Evolutionary conservation across 1,140 invertebrate species (phyloP).

Genomic region (Pseudomyrmex sp.): DNA sequence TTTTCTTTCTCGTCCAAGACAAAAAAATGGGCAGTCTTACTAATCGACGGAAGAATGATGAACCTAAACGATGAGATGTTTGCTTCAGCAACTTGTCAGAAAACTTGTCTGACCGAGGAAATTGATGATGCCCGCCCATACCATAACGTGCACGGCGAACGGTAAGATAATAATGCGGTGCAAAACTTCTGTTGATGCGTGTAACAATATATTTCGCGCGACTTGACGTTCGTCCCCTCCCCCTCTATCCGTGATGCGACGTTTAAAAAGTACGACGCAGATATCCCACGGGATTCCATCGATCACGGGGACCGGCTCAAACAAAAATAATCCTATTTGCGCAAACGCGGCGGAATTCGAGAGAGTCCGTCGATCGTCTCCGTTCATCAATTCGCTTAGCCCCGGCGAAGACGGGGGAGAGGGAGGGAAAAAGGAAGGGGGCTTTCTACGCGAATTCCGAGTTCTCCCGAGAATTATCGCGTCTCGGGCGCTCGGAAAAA

Average conservation of each 20-base stretch:
- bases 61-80: slow-evolving; percentile 56
- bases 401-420: not conserved
- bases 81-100: slow-evolving; percentile 57
- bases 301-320: slow-evolving; percentile 29
- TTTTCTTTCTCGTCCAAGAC: slow-evolving; percentile 9
- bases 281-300: slow-evolving; percentile 51
- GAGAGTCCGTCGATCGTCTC: slow-evolving; percentile 15
- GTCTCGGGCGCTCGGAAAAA: slow-evolving; percentile 20
- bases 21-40: slow-evolving; percentile 35
- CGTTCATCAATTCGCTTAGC: slow-evolving; percentile 31
- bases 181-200: slow-evolving; percentile 52
- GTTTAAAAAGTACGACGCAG: slow-evolving; percentile 49
- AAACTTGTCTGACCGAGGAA: slow-evolving; percentile 49
- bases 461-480: slow-evolving; percentile 64
- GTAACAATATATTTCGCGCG: slow-evolving; percentile 55
- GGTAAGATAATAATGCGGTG: slow-evolving; percentile 56
- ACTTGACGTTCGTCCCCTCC: slow-evolving; percentile 31
- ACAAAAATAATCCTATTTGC: slow-evolving; percentile 65
- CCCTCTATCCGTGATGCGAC: slow-evolving; percentile 27
- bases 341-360: slow-evolving; percentile 33
- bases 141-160: not conserved
- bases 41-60: slow-evolving; percentile 52
- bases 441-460: slow-evolving; percentile 39
- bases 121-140: slow-evolving; percentile 45
- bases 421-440: not conserved